phyloP scores from a whole-genome alignment of 2,888 invertebrate species.

The Limnephilus marmoratus region DNA sequence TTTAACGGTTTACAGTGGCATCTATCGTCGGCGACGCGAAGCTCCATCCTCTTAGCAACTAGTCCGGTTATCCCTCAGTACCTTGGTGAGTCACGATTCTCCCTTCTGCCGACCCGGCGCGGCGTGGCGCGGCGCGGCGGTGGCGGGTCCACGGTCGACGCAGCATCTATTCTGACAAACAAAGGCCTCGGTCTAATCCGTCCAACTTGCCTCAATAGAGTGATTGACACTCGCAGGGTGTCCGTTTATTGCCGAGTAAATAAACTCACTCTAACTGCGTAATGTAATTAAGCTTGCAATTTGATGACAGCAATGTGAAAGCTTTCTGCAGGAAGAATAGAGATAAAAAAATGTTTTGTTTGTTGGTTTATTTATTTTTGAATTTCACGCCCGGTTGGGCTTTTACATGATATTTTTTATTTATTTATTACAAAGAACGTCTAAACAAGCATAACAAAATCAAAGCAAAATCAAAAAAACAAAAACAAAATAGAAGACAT shows the following conservation, averaged over 20 bases:
- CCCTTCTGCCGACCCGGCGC: neutral
- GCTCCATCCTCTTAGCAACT: neutral
- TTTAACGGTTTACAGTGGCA: neutral
- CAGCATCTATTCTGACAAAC: conserved; percentile 33
- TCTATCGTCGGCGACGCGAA: neutral
- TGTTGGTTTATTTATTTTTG: too few species aligned
- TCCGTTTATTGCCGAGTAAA: neutral
- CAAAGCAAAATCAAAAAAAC: too few species aligned
- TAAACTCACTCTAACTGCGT: neutral
- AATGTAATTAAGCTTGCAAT: neutral
- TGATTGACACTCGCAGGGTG: conserved; percentile 38
- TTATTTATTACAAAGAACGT: too few species aligned
- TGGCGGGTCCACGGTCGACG: conserved; percentile 15
- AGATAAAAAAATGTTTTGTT: neutral
- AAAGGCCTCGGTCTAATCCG: conserved; percentile 33
- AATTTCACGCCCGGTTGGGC: too few species aligned
- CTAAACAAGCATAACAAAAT: too few species aligned
- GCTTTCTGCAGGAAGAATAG: neutral
- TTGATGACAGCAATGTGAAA: neutral
- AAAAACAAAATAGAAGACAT: too few species aligned
- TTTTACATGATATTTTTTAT: too few species aligned
- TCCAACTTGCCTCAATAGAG: conserved; percentile 38
- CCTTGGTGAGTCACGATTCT: conserved; percentile 26
- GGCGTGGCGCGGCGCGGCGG: neutral
- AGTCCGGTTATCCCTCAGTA: neutral